A percentile compares a stretch with the other conserved stretches of the same genome.
Conservation (phyloP, 2,113 vertebrate genomes). For the Phylloscopus trochilus region DNA sequence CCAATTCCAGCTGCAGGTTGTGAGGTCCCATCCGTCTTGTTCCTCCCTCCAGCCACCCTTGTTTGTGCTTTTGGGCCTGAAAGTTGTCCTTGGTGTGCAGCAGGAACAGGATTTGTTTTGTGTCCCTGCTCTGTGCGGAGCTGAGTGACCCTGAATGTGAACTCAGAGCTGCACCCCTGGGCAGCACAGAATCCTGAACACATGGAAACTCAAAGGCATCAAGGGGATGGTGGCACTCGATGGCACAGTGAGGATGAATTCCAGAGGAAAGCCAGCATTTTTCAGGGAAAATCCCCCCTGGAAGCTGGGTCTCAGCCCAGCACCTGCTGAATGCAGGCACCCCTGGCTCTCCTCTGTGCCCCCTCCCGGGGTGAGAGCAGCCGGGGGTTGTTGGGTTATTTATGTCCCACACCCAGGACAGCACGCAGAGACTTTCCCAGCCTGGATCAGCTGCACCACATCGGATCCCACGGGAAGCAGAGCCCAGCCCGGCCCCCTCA, state of each 20-base stretch:
- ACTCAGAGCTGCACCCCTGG: no score
- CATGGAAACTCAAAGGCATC: no score
- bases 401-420: not conserved
- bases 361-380: not conserved
- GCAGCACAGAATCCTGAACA: no score
- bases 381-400: not conserved
- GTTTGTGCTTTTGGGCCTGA: no score
- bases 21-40: no score
- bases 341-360: accelerated
- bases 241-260: not conserved
- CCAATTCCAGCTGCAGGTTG: no score
- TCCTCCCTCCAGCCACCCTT: no score
- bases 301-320: not conserved
- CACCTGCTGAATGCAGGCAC: not conserved
- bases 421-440: not conserved
- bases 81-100: no score
- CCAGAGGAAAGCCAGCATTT: accelerated
- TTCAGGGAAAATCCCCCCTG: not conserved
- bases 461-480: conserved; percentile 33
- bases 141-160: no score
- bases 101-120: no score
- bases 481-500: not conserved
- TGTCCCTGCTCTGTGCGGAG: no score
- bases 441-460: not conserved
- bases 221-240: not conserved